A percentile compares a stretch with the other conserved stretches of the same genome.
Conservation (phyloP, 2,888 invertebrate species). For the Tiphia femorata region DNA sequence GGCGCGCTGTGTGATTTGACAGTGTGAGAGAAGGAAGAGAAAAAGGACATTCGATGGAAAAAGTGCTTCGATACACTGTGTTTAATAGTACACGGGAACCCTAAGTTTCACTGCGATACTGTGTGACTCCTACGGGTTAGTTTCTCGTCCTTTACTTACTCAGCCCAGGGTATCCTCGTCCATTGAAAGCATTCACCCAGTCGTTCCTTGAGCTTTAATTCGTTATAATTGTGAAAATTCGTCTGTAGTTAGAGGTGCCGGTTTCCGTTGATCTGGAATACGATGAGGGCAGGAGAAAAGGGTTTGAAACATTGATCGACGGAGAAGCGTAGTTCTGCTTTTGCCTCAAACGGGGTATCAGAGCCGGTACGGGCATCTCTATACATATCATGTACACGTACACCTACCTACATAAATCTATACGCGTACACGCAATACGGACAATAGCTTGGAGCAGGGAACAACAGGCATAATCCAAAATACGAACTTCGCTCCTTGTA, state of each 20-base stretch:
- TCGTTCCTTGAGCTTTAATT: conserved; percentile 13
- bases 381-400: no score
- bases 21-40: no score
- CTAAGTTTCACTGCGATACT: conserved; percentile 24
- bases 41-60: conserved; percentile 37
- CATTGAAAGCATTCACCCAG: conserved; percentile 25
- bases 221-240: background rate
- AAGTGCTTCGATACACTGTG: conserved; percentile 45
- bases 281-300: conserved; percentile 11
- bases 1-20: conserved; percentile 56
- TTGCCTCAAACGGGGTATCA: conserved; percentile 14
- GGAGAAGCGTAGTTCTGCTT: conserved; percentile 15
- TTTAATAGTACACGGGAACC: conserved; percentile 34
- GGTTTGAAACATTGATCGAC: conserved; percentile 18
- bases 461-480: no score
- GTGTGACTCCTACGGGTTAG: conserved; percentile 12
- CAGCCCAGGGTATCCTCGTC: conserved; percentile 26
- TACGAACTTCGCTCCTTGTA: no score
- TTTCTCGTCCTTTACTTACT: conserved; percentile 14
- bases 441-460: no score
- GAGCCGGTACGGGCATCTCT: background rate
- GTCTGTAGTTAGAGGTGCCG: conserved; percentile 3
- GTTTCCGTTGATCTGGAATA: conserved; percentile 1
- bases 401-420: background rate
- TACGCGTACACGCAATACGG: background rate